These are phyloP conservation scores for Philereme vetulata DNA, from an alignment of 2,888 invertebrate genomes.

Conservation along the genomic window DNA sequence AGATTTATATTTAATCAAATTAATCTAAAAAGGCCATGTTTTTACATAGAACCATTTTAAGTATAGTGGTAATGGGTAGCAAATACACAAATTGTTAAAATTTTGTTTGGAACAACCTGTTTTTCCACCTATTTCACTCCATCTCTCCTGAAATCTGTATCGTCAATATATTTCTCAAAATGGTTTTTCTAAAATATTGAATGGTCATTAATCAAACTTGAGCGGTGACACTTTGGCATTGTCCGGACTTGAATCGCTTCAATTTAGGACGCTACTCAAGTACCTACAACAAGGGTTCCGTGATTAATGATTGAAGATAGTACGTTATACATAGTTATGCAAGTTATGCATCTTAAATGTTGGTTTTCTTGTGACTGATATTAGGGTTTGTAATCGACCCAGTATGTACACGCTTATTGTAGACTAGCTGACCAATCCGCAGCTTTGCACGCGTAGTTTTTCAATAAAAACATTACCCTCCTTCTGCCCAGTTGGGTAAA, in stretches of 20 bases:
- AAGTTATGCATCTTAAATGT: not conserved
- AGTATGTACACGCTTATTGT: too few species aligned
- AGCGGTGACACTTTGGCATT: constrained; percentile 54
- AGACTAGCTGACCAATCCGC: too few species aligned
- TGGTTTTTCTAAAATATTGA: constrained; percentile 38
- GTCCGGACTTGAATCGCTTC: constrained; percentile 41
- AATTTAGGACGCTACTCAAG: constrained; percentile 48
- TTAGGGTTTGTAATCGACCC: too few species aligned
- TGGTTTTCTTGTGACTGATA: too few species aligned
- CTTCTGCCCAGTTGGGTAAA: too few species aligned
- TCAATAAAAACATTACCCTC: too few species aligned
- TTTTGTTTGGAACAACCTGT: not conserved
- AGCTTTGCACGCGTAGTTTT: too few species aligned
- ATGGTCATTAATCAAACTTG: constrained; percentile 62
- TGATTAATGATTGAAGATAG: constrained; percentile 51
- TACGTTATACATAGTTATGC: not conserved
- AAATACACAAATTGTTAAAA: too few species aligned
- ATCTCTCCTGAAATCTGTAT: constrained; percentile 31
- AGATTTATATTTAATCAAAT: too few species aligned
- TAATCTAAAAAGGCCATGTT: too few species aligned
- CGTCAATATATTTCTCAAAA: constrained; percentile 43
- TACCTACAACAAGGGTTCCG: constrained; percentile 13
- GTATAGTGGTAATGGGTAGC: too few species aligned
- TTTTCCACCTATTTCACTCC: constrained; percentile 10
- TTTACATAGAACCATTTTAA: too few species aligned